phyloP scores from a whole-genome alignment of 2,113 vertebrate genomes.

The human (Homo sapiens) region DNA sequence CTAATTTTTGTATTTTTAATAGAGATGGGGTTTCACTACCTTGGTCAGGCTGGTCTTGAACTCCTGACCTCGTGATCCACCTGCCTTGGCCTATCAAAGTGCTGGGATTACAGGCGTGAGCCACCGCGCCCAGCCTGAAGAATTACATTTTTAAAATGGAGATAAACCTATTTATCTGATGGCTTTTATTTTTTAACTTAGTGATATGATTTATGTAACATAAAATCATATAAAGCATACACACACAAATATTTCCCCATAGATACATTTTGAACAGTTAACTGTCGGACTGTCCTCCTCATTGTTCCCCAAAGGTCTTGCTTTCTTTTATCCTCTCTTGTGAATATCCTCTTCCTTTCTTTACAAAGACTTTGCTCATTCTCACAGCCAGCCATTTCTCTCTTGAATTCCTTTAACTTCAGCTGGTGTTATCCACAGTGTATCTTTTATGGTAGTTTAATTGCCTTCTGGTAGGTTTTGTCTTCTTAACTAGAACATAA shows the following conservation, averaged over 20 bases:
- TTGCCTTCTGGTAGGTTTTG: not conserved
- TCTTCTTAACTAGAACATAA: not conserved
- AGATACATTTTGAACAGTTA: not conserved
- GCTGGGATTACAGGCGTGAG: too few species aligned
- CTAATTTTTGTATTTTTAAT: too few species aligned
- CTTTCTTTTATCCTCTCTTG: not conserved
- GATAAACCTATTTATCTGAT: not conserved
- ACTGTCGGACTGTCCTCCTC: not conserved
- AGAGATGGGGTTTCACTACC: too few species aligned
- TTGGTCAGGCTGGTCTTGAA: too few species aligned
- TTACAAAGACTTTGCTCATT: not conserved
- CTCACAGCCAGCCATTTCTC: not conserved
- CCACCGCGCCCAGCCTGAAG: not conserved
- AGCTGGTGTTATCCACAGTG: not conserved
- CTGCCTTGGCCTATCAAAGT: too few species aligned
- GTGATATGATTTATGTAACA: not conserved
- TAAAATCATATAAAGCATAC: not conserved
- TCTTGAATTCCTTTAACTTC: constrained; percentile 12
- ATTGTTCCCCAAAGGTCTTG: not conserved
- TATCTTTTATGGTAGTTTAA: not conserved
- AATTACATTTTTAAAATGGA: not conserved
- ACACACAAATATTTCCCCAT: not conserved
- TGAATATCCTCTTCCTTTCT: not conserved
- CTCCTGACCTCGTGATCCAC: too few species aligned
- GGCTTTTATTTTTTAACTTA: not conserved